Evolutionary conservation across 2,888 invertebrate species (phyloP).

Genomic region (Dicroscelio sp.): DNA sequence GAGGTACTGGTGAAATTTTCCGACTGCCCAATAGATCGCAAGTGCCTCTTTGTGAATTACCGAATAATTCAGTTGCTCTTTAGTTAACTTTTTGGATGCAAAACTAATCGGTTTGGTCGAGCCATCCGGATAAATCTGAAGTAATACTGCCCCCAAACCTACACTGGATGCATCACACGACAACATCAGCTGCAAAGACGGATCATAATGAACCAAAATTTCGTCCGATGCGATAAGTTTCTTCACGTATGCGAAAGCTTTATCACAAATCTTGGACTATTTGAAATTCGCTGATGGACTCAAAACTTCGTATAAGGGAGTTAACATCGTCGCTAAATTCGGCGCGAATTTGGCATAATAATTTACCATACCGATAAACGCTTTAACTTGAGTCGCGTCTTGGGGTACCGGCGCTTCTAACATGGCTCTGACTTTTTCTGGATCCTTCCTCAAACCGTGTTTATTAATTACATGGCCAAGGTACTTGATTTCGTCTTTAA

Average conservation of each 20-base stretch:
- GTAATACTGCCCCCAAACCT: constrained; percentile 87
- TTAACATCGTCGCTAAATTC: not conserved
- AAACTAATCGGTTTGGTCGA: constrained; percentile 86
- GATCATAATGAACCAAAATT: constrained; percentile 76
- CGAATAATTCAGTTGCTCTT: constrained; percentile 88
- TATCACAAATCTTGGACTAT: constrained; percentile 47
- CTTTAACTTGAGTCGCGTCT: constrained; percentile 62
- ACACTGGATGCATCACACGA: constrained; percentile 80
- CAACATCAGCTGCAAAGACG: constrained; percentile 62
- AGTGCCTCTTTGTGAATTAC: constrained; percentile 88
- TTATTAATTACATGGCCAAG: constrained; percentile 86
- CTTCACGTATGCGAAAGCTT: constrained; percentile 46
- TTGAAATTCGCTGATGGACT: not conserved
- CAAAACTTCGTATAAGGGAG: constrained; percentile 42
- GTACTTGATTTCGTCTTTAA: constrained; percentile 87
- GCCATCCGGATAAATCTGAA: constrained; percentile 85
- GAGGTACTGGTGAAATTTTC: constrained; percentile 89
- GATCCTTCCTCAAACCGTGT: constrained; percentile 74
- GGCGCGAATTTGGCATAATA: constrained; percentile 71
- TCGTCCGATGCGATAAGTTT: constrained; percentile 32
- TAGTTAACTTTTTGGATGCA: constrained; percentile 86
- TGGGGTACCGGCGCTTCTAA: constrained; percentile 47
- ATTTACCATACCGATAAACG: constrained; percentile 72
- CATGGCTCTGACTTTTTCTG: constrained; percentile 76
- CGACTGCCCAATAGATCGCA: constrained; percentile 88